Base-by-base conservation (phyloP, 2,797 vertebrate genomes). In the Merluccius polli region DNA sequence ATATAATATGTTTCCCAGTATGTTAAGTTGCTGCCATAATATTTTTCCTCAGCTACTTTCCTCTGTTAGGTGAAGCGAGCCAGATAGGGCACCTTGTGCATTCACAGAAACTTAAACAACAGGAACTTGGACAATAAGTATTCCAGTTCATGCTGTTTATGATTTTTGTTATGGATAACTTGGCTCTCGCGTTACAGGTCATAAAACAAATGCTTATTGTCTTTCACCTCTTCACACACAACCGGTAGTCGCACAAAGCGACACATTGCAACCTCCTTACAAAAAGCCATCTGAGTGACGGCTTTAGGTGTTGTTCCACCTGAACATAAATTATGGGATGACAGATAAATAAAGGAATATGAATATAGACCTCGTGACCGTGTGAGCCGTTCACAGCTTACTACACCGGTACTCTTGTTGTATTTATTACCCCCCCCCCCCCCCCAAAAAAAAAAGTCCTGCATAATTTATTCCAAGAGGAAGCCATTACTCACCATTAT, bases 401-500 rank as follows among this genome's bases (percentile, higher is more conserved):
- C n/a, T 36, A 69, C 31, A 67, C 59, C 21, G 27, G 21, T 29
- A 33, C 52, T 30, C 35, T 30, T 35, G 41, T 74, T 52, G 41
- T 59, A 31, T 78, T 27, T 59, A 74, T 78, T 63, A 74, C 52
- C 16, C 33, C n/a, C n/a, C n/a, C n/a, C n/a, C n/a, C n/a, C n/a
- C n/a, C n/a, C n/a, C n/a, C n/a, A n/a, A 35, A 33, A 77, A 73
- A 10, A 63, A 63, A 44, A 13, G 38, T 52, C 30, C 24, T 73
- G 71, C 76, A 73, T 77, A 68, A 69, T 73, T 52, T 24, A 70
- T 70, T 48, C 73, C 69, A 31, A 24, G 21, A 35, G 72, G 71
- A 70, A 77, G 71, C 18, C 11, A 52, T 77, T 73, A 32, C 44
- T 77, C 65, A 69, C 65, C 31, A 33, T 36, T 41, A 70, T 72